A percentile compares a stretch with the other conserved stretches of the same genome.
These are phyloP conservation scores for Bagarius yarrelli DNA, from an alignment of 2,113 vertebrate species.

Conservation along the genomic window DNA sequence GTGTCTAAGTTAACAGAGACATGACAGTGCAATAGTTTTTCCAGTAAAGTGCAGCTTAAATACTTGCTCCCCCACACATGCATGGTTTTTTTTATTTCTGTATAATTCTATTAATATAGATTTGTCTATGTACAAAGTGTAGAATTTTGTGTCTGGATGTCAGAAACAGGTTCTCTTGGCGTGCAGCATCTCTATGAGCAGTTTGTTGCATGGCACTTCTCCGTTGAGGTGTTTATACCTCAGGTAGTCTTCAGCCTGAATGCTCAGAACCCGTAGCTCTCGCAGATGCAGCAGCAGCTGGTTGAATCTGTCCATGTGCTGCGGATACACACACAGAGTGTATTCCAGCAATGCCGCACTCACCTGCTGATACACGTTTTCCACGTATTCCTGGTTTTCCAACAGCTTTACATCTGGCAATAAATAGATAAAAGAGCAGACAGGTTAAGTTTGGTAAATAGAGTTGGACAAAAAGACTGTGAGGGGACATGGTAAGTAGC, in stretches of 20 bases:
- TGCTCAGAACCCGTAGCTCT: constrained; percentile 81
- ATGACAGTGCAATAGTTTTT: background rate
- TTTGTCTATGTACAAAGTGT: too few relatives aligned
- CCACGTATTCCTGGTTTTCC: constrained; percentile 80
- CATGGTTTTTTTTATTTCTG: background rate
- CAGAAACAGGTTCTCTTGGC: constrained; percentile 78
- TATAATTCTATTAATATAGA: too few relatives aligned
- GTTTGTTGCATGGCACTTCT: constrained; percentile 89
- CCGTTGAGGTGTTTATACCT: constrained; percentile 84
- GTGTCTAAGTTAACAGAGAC: background rate
- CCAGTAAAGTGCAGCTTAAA: background rate
- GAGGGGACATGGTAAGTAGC: constrained; percentile 66
- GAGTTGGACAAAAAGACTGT: constrained; percentile 1
- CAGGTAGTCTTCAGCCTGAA: constrained; percentile 87
- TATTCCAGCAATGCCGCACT: constrained; percentile 84
- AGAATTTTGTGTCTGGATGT: constrained; percentile 34
- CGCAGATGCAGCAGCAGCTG: constrained; percentile 83
- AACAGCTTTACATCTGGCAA: constrained; percentile 78
- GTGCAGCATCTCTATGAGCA: constrained; percentile 92
- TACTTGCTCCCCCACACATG: background rate
- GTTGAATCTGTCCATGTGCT: constrained; percentile 78
- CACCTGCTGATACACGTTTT: constrained; percentile 84
- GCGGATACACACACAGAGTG: constrained; percentile 79
- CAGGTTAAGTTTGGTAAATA: background rate
- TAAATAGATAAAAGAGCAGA: background rate